Base-by-base conservation (phyloP, 1,140 invertebrate species). In the Drosophila ficusphila region DNA sequence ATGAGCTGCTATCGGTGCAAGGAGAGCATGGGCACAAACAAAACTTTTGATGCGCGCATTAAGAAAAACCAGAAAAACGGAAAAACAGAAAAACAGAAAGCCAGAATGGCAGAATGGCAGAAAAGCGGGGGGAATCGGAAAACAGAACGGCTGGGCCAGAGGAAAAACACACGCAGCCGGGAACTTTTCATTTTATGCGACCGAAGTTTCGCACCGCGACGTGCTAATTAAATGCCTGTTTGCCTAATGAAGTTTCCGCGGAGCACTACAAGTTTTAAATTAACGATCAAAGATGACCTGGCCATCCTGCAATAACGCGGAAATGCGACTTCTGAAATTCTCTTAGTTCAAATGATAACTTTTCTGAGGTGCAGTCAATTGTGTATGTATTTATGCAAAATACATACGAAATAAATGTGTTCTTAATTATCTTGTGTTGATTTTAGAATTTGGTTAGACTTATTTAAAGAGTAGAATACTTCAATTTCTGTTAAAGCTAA, bases 141-240 rank as follows among this genome's bases (percentile, higher is more conserved):
- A 67, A 65, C 39, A 62, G 27, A 21, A 25, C 4, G 7, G 4
- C 11, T 31, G 53, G 42, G 42, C 11, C 2, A 16, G 19, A 52
- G 38, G 12, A 33, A 64, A 53, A 38, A 58, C 19, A 46, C 42
- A 71, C 52, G 42, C 42, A 70, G 38, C 1, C 36, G 23, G 29
- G 44, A 56, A 74, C 14, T 88, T 86, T 76, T 64, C 77, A 77
- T 79, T 85, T 76, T 62, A 86, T 88, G 73, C 54, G 57, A 74
- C 69, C 60, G 29, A 79, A 83, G 62, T 85, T 83, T 78, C 46
- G 69, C 57, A 64, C 60, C 57, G 75, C 78, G 54, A 83, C 83
- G 81, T 86, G 81, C 85, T 86, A 86, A 88, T 88, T 89, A 88
- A 89, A 88, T 89, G 78, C 78, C 73, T 78, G 73, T 88, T 88